phyloP scores from a whole-genome alignment of 2,888 invertebrate species.

The Drosophila paucipuncta region DNA sequence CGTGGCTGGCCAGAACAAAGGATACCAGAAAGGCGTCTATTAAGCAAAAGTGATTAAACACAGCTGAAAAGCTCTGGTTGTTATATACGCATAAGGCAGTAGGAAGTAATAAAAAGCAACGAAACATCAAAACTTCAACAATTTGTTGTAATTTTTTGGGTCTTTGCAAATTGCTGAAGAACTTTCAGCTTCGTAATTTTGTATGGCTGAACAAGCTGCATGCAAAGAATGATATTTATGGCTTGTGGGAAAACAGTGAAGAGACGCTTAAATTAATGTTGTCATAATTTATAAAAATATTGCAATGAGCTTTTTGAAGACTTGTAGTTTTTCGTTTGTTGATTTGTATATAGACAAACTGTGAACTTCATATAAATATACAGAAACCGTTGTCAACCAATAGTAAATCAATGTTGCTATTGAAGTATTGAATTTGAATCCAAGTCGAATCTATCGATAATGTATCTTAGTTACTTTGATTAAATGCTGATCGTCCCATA shows the following conservation, averaged over 20 bases:
- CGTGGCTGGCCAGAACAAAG: slow-evolving; percentile 42
- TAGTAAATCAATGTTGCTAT: neutral
- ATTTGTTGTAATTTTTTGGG: neutral
- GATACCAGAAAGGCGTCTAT: slow-evolving; percentile 33
- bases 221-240: neutral
- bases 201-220: neutral
- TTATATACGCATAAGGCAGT: slow-evolving; percentile 28
- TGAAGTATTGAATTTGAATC: neutral
- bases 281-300: neutral
- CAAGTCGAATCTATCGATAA: neutral
- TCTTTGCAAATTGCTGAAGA: neutral
- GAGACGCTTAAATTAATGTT: neutral
- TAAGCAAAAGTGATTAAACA: slow-evolving; percentile 46
- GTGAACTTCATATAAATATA: neutral
- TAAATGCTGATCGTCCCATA: neutral
- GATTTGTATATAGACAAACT: neutral
- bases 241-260: neutral
- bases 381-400: neutral
- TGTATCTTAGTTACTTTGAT: neutral
- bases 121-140: slow-evolving; percentile 26
- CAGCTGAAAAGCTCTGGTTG: slow-evolving; percentile 21
- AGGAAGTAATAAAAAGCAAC: slow-evolving; percentile 47
- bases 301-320: neutral
- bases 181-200: neutral
- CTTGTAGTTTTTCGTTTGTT: neutral